Evolutionary conservation across 2,888 invertebrate species (phyloP), one percentile per base, ranked within the genome.

Genomic region (Chrysomela aeneicollis): DNA sequence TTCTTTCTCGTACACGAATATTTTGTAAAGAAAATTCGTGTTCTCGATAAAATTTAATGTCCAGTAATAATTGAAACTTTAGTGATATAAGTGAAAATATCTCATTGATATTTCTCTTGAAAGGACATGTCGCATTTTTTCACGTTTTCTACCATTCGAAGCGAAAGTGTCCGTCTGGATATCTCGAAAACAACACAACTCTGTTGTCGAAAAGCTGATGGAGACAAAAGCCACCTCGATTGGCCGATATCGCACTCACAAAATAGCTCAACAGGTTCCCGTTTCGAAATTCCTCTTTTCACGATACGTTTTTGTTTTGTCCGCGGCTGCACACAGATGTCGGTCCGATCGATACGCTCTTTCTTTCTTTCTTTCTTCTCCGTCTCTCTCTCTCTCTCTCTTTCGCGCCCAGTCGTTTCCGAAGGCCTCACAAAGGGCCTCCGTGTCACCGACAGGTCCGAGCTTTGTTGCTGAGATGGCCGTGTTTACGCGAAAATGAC

Each of bases 391-490:
- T 26, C 26, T 26, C 26, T 26, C 26, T 26, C 26, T 26, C 26
- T 26, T 6, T 26, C 26, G 3, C 26, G 3, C 26, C 52, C 37
- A 55, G 42, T 37, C 42, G 42, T 9, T 9, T 42, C 22, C 37
- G 42, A 26, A 46, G 57, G 12, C 17, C 1, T 17, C 71, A 77
- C 77, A 77, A 78, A 76, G 74, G 73, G 71, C 74, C 73, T 35
- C 12, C 42, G 76, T 78, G 78, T 79, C 79, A 79, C 74, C 76
- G 73, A 73, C 79, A 79, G 78, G 77, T 71, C 76, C 72, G 35
- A 73, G 76, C 76, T 74, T 37, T 59, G 52, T 62, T 61, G 59
- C 61, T 47, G 51, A 46, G 42, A 42, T 19, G 77, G 76, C 58
- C 59, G 35, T 42, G 15, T n/a, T n/a, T 63, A 59, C 35, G 61